These are phyloP conservation scores for Athalia circularis DNA, from an alignment of 2,888 invertebrate species.

Conservation along the genomic window DNA sequence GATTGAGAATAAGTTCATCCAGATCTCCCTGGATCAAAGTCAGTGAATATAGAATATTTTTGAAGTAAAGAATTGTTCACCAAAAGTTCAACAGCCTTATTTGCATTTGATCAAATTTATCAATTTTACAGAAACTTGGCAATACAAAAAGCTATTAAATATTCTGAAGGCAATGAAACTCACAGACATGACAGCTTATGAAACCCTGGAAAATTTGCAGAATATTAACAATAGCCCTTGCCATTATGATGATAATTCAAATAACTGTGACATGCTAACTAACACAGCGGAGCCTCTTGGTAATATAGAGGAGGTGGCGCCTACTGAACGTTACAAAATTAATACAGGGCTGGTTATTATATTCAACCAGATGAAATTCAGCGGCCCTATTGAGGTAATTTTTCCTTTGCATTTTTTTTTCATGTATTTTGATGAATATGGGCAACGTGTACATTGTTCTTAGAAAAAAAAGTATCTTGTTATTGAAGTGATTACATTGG, in stretches of 20 bases:
- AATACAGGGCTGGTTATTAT: conserved; percentile 20
- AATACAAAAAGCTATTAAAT: background rate
- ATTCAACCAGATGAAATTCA: conserved; percentile 16
- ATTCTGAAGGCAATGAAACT: conserved; percentile 13
- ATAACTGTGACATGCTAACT: background rate
- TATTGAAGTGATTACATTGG: no score
- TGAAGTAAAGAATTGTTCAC: background rate
- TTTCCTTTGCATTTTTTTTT: conserved; percentile 4
- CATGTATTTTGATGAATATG: no score
- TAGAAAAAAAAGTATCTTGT: no score
- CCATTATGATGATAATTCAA: background rate
- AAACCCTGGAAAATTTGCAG: background rate
- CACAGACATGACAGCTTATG: background rate
- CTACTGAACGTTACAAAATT: background rate
- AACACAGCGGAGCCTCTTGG: background rate
- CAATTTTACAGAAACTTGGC: conserved; percentile 18
- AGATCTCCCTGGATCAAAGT: conserved; percentile 23
- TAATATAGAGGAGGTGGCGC: background rate
- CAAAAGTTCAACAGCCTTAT: background rate
- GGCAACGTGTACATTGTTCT: no score
- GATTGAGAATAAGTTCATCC: conserved; percentile 48
- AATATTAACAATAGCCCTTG: background rate
- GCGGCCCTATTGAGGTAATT: background rate
- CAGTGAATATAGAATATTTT: background rate
- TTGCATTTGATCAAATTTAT: background rate